Percentiles rank a stretch among this genome's conserved stretches.
Conservation (phyloP, 1,140 invertebrate genomes). For the Lordiphosa collinella region DNA sequence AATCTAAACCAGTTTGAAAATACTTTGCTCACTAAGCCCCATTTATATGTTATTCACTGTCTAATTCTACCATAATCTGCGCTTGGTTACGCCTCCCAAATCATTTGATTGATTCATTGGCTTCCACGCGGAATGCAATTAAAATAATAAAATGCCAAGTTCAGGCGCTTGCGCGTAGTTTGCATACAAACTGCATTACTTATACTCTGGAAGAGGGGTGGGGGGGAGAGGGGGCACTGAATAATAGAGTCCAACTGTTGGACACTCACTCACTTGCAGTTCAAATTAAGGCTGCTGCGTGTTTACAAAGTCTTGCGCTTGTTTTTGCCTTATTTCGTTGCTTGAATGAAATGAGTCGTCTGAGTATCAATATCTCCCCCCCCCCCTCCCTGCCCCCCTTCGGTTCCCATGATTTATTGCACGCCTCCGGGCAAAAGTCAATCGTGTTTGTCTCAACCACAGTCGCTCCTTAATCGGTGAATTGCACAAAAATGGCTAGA, state of each 20-base stretch:
- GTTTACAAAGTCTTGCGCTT: constrained; percentile 28
- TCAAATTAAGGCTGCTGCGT: constrained; percentile 2
- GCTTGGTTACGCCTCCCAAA: constrained; percentile 25
- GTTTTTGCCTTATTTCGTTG: constrained; percentile 49
- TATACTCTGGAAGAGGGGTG: not conserved
- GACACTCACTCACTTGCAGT: constrained; percentile 7
- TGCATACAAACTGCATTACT: constrained; percentile 21
- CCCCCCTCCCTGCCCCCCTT: not conserved
- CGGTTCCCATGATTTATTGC: constrained; percentile 56
- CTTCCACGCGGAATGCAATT: constrained; percentile 34
- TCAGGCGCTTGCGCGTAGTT: constrained; percentile 53
- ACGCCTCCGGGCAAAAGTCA: constrained; percentile 56
- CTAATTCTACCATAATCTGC: constrained; percentile 16
- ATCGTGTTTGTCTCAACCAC: constrained; percentile 37
- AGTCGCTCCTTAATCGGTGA: constrained; percentile 40
- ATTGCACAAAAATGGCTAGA: constrained; percentile 49
- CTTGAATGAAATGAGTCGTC: constrained; percentile 42
- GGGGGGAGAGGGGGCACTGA: not conserved
- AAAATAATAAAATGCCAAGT: constrained; percentile 56
- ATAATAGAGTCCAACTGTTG: constrained; percentile 28
- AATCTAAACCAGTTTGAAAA: too few relatives aligned
- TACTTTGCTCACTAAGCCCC: too few relatives aligned
- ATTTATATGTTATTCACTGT: not conserved
- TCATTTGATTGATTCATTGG: constrained; percentile 42
- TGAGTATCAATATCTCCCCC: constrained; percentile 21